Conservation (phyloP, 2,113 vertebrate genomes). For the Madoqua kirkii region DNA sequence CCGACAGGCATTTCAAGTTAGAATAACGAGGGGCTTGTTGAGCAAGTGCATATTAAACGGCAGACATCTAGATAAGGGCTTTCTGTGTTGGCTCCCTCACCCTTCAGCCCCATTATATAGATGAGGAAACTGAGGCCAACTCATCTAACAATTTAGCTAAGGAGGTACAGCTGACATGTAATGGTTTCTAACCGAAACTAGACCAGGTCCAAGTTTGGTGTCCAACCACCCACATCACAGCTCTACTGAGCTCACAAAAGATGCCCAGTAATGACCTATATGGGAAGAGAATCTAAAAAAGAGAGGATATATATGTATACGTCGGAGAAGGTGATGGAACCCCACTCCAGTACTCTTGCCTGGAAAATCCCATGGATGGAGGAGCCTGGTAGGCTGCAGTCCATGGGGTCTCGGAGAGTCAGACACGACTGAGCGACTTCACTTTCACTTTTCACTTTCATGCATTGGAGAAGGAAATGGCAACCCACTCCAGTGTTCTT, state of each 20-base stretch:
- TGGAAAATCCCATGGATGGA: too few relatives aligned
- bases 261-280: fast-evolving
- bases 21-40: neutral
- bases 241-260: neutral
- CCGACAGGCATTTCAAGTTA: neutral
- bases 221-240: fast-evolving
- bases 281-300: neutral
- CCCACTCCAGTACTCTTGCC: too few relatives aligned
- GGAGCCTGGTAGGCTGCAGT: too few relatives aligned
- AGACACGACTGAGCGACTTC: too few relatives aligned
- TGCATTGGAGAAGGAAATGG: too few relatives aligned
- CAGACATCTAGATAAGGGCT: neutral
- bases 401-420: too few relatives aligned
- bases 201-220: too few relatives aligned
- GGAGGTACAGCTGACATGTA: neutral
- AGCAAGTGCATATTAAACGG: fast-evolving
- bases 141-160: neutral
- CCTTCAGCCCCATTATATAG: neutral
- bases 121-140: neutral
- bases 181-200: fast-evolving
- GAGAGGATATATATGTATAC: neutral
- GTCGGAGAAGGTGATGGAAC: too few relatives aligned
- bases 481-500: too few relatives aligned
- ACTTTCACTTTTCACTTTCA: too few relatives aligned
- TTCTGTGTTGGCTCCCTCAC: neutral